These are phyloP conservation scores for Cryptotermes secundus DNA, from an alignment of 1,140 invertebrate genomes.

Conservation along the genomic window DNA sequence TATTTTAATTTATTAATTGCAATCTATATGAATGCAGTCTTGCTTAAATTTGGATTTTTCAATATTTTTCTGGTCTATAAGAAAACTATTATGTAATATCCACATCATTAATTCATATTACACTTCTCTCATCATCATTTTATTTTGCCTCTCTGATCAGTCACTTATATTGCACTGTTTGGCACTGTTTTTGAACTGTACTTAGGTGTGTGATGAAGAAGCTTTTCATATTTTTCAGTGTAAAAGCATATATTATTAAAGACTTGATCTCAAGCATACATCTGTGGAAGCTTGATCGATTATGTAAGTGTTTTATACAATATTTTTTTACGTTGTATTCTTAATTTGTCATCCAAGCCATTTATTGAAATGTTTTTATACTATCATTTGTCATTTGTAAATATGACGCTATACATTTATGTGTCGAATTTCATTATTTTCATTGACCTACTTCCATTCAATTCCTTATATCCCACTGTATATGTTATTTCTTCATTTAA, in stretches of 20 bases:
- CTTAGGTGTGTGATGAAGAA: background rate
- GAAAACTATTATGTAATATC: background rate
- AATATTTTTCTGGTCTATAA: background rate
- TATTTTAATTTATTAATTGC: too few species aligned
- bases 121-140: background rate
- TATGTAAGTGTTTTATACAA: background rate
- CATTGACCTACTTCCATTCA: background rate
- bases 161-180: background rate
- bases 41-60: too few species aligned
- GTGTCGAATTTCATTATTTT: background rate
- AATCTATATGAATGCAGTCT: too few species aligned
- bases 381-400: slow-evolving; percentile 15
- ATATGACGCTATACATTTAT: background rate
- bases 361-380: slow-evolving; percentile 11
- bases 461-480: background rate
- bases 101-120: background rate
- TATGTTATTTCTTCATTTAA: too few species aligned
- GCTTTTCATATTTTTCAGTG: background rate
- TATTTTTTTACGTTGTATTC: background rate
- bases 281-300: background rate
- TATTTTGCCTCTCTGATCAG: too few species aligned
- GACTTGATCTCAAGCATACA: background rate
- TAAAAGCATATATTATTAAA: background rate
- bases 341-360: slow-evolving; percentile 13
- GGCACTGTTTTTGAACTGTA: background rate